Base-by-base conservation (phyloP, 1,140 invertebrate species). In the Drosophila bocki region DNA sequence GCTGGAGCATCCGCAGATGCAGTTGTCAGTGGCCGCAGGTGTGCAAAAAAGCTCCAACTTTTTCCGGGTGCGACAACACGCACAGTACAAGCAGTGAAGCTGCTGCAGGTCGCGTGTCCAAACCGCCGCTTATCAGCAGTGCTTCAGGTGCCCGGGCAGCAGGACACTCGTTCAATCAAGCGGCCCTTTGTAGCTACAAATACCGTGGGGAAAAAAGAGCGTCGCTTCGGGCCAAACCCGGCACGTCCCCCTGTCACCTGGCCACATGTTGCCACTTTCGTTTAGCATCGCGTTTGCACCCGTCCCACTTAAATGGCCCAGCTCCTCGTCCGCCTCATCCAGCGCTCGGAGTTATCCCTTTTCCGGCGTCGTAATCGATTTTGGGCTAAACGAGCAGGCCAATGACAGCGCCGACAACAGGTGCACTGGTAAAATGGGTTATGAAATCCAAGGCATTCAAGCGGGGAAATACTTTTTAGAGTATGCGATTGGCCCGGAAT, bases 221-320 rank as follows among this genome's bases (percentile, higher is more conserved):
- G 22, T 33, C 47, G 72, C 79, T 67, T 76, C 11, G 56, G 61
- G 78, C 61, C 44, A 71, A 77, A 69, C 19, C 3, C 13, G 17
- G 19, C 7, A 12, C 17, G n/a, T 1, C 44, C 29, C 35, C 26
- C 9, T 56, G 45, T 39, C 19, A 7, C 33, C 75, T 15, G 65
- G 72, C 84, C 84, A 90, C 84, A 84, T 88, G 85, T 88, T 88
- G 80, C 80, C 75, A 61, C 56, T 56, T 77, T 77, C 44, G 74
- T 15, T 61, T 26, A 54, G 37, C 48, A 35, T 58, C 54, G 42
- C 68, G 19, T 69, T 60, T 44, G 54, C 37, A 33, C 35, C 39
- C 53, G 51, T 54, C 58, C 47, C 48, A 42, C 51, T 70, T 78
- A 62, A 78, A 78, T 59, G 64, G 51, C 41, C 41, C 44, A 9